Percentiles rank a stretch among this genome's conserved stretches.
These are phyloP conservation scores for Oryzias celebensis DNA, from an alignment of 2,113 vertebrate species.

Conservation along the genomic window DNA sequence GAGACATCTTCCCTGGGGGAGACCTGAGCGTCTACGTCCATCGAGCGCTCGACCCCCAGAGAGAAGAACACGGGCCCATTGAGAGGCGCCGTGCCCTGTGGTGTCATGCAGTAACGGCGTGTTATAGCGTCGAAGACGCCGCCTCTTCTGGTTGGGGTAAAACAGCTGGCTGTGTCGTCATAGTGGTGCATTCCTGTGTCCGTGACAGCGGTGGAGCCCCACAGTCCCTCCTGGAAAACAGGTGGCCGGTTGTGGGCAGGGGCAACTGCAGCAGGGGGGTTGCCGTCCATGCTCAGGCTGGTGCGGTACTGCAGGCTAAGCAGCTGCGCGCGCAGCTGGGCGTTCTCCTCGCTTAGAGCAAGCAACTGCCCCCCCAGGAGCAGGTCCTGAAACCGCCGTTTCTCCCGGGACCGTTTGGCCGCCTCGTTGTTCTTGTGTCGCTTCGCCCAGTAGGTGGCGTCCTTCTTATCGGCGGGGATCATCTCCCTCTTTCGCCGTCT, in stretches of 20 bases:
- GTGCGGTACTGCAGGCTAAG: conserved; percentile 59
- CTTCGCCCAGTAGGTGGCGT: conserved; percentile 76
- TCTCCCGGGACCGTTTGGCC: conserved; percentile 74
- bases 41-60: not conserved
- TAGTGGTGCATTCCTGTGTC: not conserved
- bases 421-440: conserved; percentile 78
- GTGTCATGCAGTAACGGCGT: not conserved
- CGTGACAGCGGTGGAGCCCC: conserved; percentile 1
- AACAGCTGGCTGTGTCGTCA: not conserved
- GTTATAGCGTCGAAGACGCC: conserved; percentile 7
- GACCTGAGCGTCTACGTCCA: conserved; percentile 35
- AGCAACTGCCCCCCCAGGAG: conserved; percentile 71
- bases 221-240: conserved; percentile 19
- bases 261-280: not conserved
- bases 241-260: not conserved
- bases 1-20: conserved; percentile 43
- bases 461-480: conserved; percentile 65
- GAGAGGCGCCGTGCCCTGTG: not conserved
- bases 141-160: not conserved
- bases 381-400: conserved; percentile 64
- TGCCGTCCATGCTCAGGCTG: conserved; percentile 14
- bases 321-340: conserved; percentile 65
- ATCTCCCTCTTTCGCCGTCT: conserved; percentile 69
- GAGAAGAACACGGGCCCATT: not conserved
- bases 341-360: conserved; percentile 74